These are phyloP conservation scores for Rhagonycha fulva DNA, from an alignment of 2,888 invertebrate genomes.

Conservation along the genomic window DNA sequence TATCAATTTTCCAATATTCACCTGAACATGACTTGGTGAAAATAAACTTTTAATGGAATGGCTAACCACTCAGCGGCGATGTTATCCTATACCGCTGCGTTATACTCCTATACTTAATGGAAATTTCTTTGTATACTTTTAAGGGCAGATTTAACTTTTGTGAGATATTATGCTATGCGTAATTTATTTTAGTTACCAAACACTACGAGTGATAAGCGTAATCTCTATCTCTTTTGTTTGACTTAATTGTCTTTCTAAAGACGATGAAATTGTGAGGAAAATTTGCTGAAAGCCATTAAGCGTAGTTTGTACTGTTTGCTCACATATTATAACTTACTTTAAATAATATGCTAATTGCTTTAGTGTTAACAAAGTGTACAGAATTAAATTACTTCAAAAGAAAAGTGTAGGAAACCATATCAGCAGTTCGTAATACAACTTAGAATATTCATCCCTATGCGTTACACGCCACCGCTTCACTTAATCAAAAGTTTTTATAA, in stretches of 20 bases:
- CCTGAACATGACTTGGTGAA: neutral
- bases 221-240: neutral
- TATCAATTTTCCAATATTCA: neutral
- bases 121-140: neutral
- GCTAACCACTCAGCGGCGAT: neutral
- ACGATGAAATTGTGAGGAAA: neutral
- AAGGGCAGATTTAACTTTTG: neutral
- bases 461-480: neutral
- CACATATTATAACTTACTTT: neutral
- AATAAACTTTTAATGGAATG: neutral
- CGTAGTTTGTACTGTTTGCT: neutral
- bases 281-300: neutral
- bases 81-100: neutral
- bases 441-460: neutral
- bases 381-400: neutral
- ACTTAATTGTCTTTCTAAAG: neutral
- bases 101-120: neutral
- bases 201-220: neutral
- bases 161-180: neutral
- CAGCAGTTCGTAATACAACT: neutral
- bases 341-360: neutral
- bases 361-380: neutral
- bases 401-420: neutral
- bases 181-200: neutral
- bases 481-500: neutral